Base-by-base conservation (phyloP, 2,888 invertebrate genomes). In the Agriopis marginaria region DNA sequence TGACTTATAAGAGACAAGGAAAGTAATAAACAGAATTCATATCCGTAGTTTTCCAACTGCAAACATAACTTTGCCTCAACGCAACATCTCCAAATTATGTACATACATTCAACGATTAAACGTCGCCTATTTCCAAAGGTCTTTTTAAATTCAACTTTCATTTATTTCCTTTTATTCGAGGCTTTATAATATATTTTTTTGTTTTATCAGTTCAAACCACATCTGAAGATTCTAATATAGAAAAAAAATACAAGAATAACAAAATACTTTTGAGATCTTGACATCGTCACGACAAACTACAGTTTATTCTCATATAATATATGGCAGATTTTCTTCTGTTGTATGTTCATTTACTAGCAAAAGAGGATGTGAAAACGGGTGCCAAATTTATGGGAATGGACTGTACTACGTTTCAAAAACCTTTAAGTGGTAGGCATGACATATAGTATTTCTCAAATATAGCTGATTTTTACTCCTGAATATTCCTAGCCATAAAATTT, bases 61-160 rank as follows among this genome's bases (percentile, higher is more conserved):
- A 58, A 58, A 58, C 63, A 66, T 74, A 75, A 74, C 73, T 75
- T 74, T 69, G 69, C 67, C 69, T 45, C 45, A 7, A 58, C 23
- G 10, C 42, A 56, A 45, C 44, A 58, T 45, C 23, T 58, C 12
- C 45, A 32, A 32, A 45, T 45, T 58, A 58, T 58, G 45, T 45
- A 58, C 58, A 53, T 56, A 56, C 55, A 42, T 56, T 56, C 17
- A 56, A 40, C 40, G n/a, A 54, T 12, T 12, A 39, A 54, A 54
- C 39, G 11, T 2, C n/a, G 6, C 44, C 14, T 8, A 11, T 56
- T 44, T 54, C n/a, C 39, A 54, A 39, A 10, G 55, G 39, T 55
- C 53, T 32, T 51, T 50, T 8, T 50, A 14, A n/a, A 49, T 49
- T 14, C 51, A 11, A 32, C 1, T 0, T 12, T 32, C 11, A 32